These are phyloP conservation scores for Tribolium madens DNA, from an alignment of 1,140 invertebrate species.

Conservation along the genomic window DNA sequence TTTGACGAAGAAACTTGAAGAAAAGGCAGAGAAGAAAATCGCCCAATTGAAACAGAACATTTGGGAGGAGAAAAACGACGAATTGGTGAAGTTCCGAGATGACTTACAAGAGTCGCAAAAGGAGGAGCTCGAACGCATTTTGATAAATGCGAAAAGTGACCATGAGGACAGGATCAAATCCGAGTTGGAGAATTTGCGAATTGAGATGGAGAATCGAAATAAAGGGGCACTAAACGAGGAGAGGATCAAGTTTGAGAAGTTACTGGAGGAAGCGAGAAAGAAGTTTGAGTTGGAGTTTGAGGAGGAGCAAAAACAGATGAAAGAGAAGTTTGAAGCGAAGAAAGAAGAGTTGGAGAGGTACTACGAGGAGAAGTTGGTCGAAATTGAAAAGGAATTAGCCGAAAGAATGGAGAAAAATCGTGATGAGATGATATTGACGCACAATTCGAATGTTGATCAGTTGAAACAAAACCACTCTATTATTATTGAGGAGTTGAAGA, in stretches of 20 bases:
- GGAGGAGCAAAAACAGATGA: constrained; percentile 65
- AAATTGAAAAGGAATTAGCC: constrained; percentile 64
- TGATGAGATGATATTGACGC: constrained; percentile 66
- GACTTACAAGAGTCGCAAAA: constrained; percentile 69
- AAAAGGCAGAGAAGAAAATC: constrained; percentile 69
- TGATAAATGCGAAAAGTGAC: constrained; percentile 65
- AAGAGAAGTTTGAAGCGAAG: constrained; percentile 66
- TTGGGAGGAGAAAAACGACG: constrained; percentile 63
- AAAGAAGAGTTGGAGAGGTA: constrained; percentile 65
- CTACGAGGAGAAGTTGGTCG: constrained; percentile 63
- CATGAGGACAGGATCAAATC: constrained; percentile 65
- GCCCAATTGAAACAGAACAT: constrained; percentile 63
- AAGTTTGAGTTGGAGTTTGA: constrained; percentile 66
- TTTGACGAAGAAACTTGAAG: constrained; percentile 66
- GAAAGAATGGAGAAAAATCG: constrained; percentile 66
- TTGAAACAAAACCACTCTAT: constrained; percentile 68
- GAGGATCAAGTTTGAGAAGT: constrained; percentile 63
- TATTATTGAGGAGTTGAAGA: constrained; percentile 70
- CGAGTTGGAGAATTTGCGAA: constrained; percentile 65
- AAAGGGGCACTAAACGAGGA: constrained; percentile 65
- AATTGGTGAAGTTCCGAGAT: constrained; percentile 64
- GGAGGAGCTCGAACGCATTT: constrained; percentile 68
- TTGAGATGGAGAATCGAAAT: constrained; percentile 65
- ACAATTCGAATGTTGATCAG: constrained; percentile 67
- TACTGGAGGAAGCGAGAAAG: constrained; percentile 65